Conservation (phyloP, 2,113 vertebrate species). For the Thalassoma bifasciatum region DNA sequence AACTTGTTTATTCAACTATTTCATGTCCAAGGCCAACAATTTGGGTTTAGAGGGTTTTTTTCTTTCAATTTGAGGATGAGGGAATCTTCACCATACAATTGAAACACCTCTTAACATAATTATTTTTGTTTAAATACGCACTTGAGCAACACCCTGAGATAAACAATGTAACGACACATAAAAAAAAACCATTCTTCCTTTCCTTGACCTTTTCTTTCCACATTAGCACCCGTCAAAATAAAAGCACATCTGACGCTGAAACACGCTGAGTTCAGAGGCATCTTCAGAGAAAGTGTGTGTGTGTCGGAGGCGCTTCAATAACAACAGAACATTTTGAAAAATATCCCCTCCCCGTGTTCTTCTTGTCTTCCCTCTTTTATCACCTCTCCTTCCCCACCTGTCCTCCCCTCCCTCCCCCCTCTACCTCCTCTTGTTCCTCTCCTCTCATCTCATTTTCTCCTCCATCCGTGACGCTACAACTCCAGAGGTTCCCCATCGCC, state of each 20-base stretch:
- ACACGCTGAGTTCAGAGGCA: neutral
- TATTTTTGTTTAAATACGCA: neutral
- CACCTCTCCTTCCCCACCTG: neutral
- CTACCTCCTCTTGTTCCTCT: conserved; percentile 38
- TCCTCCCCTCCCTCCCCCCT: conserved; percentile 3
- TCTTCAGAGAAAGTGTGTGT: neutral
- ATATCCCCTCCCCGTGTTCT: too few species aligned
- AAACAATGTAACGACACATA: neutral
- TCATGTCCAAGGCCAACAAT: too few species aligned
- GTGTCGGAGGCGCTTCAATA: neutral
- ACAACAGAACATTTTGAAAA: conserved; percentile 7
- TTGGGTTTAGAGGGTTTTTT: too few species aligned
- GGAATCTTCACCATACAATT: too few species aligned
- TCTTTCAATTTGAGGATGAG: too few species aligned
- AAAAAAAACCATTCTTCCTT: conserved; percentile 17
- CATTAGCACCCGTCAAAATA: neutral
- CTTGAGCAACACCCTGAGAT: neutral
- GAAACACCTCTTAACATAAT: too few species aligned
- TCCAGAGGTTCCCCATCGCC: conserved; percentile 31
- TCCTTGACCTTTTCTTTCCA: conserved; percentile 26
- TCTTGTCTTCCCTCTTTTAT: neutral
- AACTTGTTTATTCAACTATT: too few species aligned
- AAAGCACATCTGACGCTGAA: neutral
- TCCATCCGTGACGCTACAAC: conserved; percentile 50
- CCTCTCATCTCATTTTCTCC: conserved; percentile 55